Evolutionary conservation across 2,888 invertebrate genomes (phyloP).

Genomic region (Torymus aiolomorphi): DNA sequence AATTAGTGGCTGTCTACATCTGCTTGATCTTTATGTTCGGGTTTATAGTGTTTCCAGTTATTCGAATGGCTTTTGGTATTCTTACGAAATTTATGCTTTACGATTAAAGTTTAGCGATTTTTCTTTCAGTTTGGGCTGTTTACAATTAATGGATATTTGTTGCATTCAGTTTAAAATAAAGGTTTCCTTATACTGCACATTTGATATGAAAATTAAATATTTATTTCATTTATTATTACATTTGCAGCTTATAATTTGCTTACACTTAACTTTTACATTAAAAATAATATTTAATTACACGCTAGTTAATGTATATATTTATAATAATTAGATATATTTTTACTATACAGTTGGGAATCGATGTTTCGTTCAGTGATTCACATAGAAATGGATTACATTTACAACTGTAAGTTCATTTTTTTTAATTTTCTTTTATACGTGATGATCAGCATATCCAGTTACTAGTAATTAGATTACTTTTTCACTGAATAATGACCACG

Average conservation of each 20-base stretch:
- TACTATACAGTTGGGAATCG: constrained; percentile 30
- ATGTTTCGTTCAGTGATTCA: not conserved
- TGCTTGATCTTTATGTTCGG: constrained; percentile 69
- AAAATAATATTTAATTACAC: constrained; percentile 19
- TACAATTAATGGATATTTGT: not conserved
- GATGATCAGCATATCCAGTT: not conserved
- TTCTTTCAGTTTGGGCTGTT: constrained; percentile 8
- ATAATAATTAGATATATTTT: constrained; percentile 28
- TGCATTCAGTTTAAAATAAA: constrained; percentile 30
- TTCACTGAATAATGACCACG: constrained; percentile 3
- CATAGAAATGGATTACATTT: constrained; percentile 1
- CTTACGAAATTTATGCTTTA: constrained; percentile 66
- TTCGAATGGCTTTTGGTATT: constrained; percentile 67
- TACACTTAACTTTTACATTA: constrained; percentile 24
- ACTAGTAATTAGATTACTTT: constrained; percentile 22
- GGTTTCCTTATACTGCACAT: not conserved
- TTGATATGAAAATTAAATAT: constrained; percentile 48
- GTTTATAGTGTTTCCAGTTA: constrained; percentile 68
- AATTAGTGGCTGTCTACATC: constrained; percentile 67
- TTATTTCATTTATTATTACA: constrained; percentile 49
- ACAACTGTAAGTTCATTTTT: constrained; percentile 10
- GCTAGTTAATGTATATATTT: constrained; percentile 10
- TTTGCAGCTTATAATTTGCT: constrained; percentile 32
- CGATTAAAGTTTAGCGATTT: constrained; percentile 56
- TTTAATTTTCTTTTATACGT: not conserved